Evolutionary conservation across 2,113 vertebrate genomes (phyloP).

Genomic region (Microtus montanus): DNA sequence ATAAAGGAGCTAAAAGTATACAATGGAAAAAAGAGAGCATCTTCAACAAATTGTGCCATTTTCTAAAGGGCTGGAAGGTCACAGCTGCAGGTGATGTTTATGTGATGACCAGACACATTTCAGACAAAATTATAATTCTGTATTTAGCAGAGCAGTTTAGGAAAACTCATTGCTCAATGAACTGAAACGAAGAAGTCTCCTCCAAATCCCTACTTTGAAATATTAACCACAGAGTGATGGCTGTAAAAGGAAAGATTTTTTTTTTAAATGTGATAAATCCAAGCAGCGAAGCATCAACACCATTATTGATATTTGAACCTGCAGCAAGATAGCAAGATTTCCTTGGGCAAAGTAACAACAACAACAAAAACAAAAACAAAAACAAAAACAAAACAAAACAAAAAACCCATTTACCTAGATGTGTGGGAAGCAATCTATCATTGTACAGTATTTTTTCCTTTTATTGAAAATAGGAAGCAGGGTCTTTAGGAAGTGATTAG

Average conservation of each 20-base stretch:
- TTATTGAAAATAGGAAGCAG: not conserved
- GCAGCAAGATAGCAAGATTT: not conserved
- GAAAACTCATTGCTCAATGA: not conserved
- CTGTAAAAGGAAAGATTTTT: too few relatives aligned
- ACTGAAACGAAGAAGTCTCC: not conserved
- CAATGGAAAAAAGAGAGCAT: too few relatives aligned
- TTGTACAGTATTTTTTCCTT: not conserved
- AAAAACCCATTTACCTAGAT: not conserved
- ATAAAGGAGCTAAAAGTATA: too few relatives aligned
- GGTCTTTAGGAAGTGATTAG: not conserved
- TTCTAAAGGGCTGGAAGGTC: not conserved
- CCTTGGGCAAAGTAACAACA: not conserved
- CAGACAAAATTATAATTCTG: not conserved
- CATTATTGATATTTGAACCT: not conserved
- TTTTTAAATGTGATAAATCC: not conserved
- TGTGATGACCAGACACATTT: not conserved
- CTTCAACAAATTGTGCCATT: too few relatives aligned
- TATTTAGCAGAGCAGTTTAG: not conserved
- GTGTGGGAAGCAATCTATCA: not conserved
- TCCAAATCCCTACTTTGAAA: not conserved
- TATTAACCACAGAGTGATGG: not conserved
- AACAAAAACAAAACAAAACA: too few relatives aligned
- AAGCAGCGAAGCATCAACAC: not conserved
- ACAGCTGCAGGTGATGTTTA: not conserved
- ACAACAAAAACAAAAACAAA: not conserved